Percentiles rank a stretch among this genome's conserved stretches.
Evolutionary conservation across 2,797 vertebrate species (phyloP).

Genomic region (Hozukius guyotensis): DNA sequence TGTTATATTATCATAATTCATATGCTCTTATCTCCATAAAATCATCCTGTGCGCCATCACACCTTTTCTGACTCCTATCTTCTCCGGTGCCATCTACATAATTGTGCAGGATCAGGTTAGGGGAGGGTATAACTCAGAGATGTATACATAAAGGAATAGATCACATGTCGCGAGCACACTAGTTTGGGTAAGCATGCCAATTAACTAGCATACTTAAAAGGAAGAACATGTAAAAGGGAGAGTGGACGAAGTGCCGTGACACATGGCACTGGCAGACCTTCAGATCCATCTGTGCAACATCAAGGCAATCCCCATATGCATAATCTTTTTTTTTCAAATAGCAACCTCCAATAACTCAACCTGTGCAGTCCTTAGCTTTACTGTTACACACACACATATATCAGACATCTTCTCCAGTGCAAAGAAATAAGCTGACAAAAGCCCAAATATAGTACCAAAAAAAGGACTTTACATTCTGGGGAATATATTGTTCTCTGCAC

Average conservation of each 20-base stretch:
- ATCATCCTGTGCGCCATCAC: conserved; percentile 25
- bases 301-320: not conserved
- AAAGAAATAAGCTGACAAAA: conserved; percentile 35
- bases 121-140: conserved; percentile 7
- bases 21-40: conserved; percentile 33
- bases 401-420: conserved; percentile 3
- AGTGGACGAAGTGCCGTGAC: not conserved
- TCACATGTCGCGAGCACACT: not conserved
- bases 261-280: not conserved
- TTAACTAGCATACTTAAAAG: not conserved
- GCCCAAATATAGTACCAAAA: not conserved
- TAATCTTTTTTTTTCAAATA: not conserved
- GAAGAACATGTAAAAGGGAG: not conserved
- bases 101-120: conserved; percentile 3
- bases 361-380: not conserved
- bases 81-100: conserved; percentile 8
- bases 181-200: not conserved
- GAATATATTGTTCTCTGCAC: conserved; percentile 22
- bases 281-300: conserved; percentile 7
- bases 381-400: not conserved
- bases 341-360: not conserved
- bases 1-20: conserved; percentile 50
- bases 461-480: conserved; percentile 1
- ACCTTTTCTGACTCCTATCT: not conserved
- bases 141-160: not conserved